Evolutionary conservation across 2,113 vertebrate genomes (phyloP).

Genomic region (Aspiorhynchus laticeps): DNA sequence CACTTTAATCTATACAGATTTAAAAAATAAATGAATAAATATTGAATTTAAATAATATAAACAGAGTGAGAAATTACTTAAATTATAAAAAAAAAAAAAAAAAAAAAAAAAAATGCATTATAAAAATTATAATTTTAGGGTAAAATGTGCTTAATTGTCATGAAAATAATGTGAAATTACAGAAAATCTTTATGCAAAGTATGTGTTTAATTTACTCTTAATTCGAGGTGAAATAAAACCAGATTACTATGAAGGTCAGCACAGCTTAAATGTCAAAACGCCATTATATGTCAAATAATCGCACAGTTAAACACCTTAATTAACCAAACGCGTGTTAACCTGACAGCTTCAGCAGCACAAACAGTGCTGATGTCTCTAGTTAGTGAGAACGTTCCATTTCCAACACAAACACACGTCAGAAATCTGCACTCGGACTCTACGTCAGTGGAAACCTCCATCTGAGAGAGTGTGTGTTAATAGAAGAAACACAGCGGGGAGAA

Average conservation of each 20-base stretch:
- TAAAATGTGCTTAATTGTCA: background rate
- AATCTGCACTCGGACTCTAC: background rate
- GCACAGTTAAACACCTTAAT: background rate
- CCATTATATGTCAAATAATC: background rate
- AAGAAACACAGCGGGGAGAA: conserved; percentile 16
- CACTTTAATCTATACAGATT: too few species aligned
- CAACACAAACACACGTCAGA: background rate
- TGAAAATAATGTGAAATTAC: background rate
- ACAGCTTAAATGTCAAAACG: too few species aligned
- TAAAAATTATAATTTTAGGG: too few species aligned
- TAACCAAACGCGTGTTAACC: background rate
- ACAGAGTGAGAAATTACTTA: too few species aligned
- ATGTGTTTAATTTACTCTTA: background rate
- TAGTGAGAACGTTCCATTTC: background rate
- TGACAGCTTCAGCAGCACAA: background rate
- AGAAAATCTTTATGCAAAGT: background rate
- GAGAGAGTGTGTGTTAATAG: background rate
- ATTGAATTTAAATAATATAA: too few species aligned
- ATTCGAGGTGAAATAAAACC: background rate
- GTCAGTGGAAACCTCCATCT: conserved; percentile 6
- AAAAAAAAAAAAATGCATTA: too few species aligned
- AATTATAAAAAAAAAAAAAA: too few species aligned
- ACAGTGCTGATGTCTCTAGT: background rate
- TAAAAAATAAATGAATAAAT: too few species aligned
- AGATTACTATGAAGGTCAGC: background rate